A percentile compares a stretch with the other conserved stretches of the same genome.
Conservation (phyloP, 1,140 invertebrate species). For the Heliconius nattereri region DNA sequence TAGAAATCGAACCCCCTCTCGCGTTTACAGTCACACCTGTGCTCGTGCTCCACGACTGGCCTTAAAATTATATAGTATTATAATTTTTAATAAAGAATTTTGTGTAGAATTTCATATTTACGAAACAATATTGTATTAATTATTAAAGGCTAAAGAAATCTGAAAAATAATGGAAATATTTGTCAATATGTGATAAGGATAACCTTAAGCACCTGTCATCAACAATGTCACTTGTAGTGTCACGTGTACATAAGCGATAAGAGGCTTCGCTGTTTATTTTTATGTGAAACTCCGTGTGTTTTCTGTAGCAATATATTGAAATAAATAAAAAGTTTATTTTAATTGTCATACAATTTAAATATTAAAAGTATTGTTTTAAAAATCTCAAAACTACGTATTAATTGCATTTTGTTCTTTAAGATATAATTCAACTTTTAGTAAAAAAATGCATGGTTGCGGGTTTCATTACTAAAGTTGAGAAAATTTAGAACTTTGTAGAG, state of each 20-base stretch:
- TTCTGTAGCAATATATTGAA: background rate
- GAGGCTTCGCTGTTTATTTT: background rate
- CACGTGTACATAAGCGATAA: background rate
- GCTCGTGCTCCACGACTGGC: no score
- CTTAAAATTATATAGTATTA: no score
- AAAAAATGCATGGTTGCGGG: background rate
- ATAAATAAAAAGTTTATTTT: background rate
- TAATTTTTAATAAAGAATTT: no score
- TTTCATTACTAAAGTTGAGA: slow-evolving; percentile 24
- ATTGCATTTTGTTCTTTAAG: background rate
- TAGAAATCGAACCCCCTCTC: no score
- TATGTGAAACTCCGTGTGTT: background rate
- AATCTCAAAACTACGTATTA: background rate
- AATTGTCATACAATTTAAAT: no score
- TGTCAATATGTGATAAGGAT: background rate
- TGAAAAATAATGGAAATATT: background rate
- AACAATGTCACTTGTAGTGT: slow-evolving; percentile 2
- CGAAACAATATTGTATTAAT: no score
- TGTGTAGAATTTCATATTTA: no score
- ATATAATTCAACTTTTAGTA: background rate
- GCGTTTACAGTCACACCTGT: no score
- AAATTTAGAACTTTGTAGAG: background rate
- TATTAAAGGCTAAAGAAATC: no score
- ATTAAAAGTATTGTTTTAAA: background rate
- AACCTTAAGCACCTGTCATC: background rate